Evolutionary conservation across 2,888 invertebrate genomes (phyloP).

Genomic region (Clistopyga incitator): DNA sequence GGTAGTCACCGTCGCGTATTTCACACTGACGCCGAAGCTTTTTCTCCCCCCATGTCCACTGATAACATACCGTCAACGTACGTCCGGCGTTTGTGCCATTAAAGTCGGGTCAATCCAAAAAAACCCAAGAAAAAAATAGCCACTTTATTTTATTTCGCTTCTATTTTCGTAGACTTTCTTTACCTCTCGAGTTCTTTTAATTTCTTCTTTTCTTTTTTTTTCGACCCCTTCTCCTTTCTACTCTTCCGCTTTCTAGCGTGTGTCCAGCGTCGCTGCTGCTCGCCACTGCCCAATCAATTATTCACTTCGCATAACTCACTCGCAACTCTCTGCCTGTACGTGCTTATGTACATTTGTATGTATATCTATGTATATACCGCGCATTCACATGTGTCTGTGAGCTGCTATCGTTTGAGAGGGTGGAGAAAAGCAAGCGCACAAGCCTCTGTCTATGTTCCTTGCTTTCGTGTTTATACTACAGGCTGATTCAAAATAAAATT

Average conservation of each 20-base stretch:
- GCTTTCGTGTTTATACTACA: neutral
- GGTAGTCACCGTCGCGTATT: conserved; percentile 4
- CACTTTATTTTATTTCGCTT: conserved; percentile 19
- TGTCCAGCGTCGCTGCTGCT: conserved; percentile 43
- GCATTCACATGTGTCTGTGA: conserved; percentile 4
- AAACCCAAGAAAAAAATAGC: neutral
- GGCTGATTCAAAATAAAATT: neutral
- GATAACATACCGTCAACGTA: neutral
- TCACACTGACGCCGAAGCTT: conserved; percentile 1
- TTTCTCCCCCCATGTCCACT: neutral
- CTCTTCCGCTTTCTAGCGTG: conserved; percentile 44
- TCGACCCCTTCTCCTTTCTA: too few species aligned
- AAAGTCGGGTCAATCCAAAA: neutral
- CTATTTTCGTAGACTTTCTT: conserved; percentile 43
- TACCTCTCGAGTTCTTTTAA: conserved; percentile 20
- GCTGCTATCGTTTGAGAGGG: conserved; percentile 23
- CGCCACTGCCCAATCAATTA: conserved; percentile 68
- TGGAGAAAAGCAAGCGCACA: conserved; percentile 34
- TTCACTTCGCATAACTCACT: conserved; percentile 67
- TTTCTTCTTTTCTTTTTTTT: conserved; percentile 33
- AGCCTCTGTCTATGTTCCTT: conserved; percentile 8
- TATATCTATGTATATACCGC: neutral
- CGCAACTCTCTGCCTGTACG: conserved; percentile 2
- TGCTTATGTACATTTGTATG: conserved; percentile 1
- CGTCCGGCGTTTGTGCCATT: neutral